phyloP scores from a whole-genome alignment of 2,113 vertebrate genomes.

The Strigops habroptila region DNA sequence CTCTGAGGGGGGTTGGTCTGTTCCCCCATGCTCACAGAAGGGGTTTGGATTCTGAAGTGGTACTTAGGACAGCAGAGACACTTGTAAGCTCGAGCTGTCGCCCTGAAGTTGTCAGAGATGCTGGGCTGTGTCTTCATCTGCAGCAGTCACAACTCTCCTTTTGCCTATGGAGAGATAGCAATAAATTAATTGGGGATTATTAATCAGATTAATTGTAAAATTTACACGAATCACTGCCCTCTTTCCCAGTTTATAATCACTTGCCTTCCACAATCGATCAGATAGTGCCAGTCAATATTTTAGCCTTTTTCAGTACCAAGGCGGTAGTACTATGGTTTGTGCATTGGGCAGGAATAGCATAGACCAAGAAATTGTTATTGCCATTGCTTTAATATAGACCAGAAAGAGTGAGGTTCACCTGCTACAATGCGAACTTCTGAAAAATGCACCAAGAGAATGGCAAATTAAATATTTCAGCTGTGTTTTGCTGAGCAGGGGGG shows the following conservation, averaged over 20 bases:
- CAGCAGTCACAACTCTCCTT: neutral
- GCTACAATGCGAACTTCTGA: neutral
- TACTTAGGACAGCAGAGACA: neutral
- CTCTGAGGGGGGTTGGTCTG: neutral
- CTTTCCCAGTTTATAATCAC: neutral
- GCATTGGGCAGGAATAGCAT: neutral
- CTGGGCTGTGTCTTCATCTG: neutral
- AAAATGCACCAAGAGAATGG: neutral
- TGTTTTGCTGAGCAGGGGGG: neutral
- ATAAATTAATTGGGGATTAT: neutral
- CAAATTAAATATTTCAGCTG: neutral
- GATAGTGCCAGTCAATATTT: neutral
- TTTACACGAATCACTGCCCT: neutral
- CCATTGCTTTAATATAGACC: neutral
- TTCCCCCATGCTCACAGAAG: rapidly evolving
- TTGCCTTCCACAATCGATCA: neutral
- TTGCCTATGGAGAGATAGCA: neutral
- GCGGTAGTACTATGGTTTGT: neutral
- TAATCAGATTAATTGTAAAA: conserved; percentile 20
- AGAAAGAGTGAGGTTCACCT: neutral
- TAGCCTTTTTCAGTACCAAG: neutral
- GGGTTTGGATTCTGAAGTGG: neutral
- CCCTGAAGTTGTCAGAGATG: neutral
- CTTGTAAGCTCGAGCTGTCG: rapidly evolving
- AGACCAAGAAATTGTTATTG: neutral